Evolutionary conservation across 2,113 vertebrate species (phyloP).

Genomic region (Bos javanicus): DNA sequence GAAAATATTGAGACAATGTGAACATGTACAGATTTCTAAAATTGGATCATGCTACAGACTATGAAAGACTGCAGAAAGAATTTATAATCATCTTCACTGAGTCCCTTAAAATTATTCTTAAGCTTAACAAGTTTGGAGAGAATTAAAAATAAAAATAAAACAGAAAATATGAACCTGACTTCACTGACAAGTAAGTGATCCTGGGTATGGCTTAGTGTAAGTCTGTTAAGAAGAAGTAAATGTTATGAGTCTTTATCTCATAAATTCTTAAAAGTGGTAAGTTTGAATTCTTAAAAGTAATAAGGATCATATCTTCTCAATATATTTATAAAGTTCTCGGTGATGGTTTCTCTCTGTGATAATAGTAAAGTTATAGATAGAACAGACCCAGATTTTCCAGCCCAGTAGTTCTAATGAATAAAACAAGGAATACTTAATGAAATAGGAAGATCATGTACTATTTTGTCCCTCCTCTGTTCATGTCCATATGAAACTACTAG

Average conservation of each 20-base stretch:
- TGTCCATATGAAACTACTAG: not conserved
- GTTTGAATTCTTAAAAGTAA: not conserved
- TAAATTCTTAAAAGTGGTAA: not conserved
- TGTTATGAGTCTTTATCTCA: not conserved
- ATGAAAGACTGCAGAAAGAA: not conserved
- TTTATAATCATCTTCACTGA: not conserved
- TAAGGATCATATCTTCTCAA: not conserved
- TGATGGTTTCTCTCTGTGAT: not conserved
- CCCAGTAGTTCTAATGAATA: not conserved
- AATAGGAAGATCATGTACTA: not conserved
- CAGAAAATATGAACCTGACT: not conserved
- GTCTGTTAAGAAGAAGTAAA: not conserved
- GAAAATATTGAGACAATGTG: not conserved
- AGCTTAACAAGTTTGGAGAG: not conserved
- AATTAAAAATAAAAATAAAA: constrained; percentile 1
- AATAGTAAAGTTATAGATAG: not conserved
- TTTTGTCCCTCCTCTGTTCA: not conserved
- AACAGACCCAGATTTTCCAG: not conserved
- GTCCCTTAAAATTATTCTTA: not conserved
- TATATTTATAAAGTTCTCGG: not conserved
- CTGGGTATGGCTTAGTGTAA: not conserved
- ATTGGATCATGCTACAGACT: fast-evolving
- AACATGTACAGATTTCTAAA: not conserved
- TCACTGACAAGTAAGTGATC: not conserved
- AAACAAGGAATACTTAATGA: not conserved